Evolutionary conservation across 2,888 invertebrate species (phyloP).

Genomic region (Andrena dorsata): DNA sequence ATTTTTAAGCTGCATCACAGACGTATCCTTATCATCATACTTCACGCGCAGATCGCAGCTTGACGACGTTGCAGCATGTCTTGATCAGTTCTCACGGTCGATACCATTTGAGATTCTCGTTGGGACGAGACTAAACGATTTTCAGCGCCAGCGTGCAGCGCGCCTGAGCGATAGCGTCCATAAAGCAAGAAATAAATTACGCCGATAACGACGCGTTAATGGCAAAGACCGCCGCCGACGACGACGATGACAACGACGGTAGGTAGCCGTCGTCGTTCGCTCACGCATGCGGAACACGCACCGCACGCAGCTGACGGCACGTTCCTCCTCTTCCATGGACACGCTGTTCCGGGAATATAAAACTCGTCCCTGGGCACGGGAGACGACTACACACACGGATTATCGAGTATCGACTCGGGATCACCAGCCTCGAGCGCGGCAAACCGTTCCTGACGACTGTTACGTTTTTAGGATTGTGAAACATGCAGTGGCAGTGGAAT

Average conservation of each 20-base stretch:
- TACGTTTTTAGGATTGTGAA: conserved; percentile 14
- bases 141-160: conserved; percentile 11
- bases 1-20: not conserved
- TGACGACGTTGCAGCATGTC: not conserved
- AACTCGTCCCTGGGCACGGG: conserved; percentile 37
- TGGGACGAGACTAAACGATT: conserved; percentile 26
- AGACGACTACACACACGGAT: conserved; percentile 35
- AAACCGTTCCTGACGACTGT: conserved; percentile 19
- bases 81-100: not conserved
- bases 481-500: not conserved
- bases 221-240: conserved; percentile 59
- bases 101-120: conserved; percentile 14
- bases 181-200: conserved; percentile 41
- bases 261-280: conserved; percentile 51
- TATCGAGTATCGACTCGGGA: conserved; percentile 46
- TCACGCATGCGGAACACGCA: conserved; percentile 73
- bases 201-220: conserved; percentile 75
- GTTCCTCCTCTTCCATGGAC: conserved; percentile 62
- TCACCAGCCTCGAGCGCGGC: conserved; percentile 21
- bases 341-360: conserved; percentile 64
- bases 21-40: not conserved
- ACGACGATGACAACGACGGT: conserved; percentile 40
- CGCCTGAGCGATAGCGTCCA: conserved; percentile 47
- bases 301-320: conserved; percentile 61
- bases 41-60: not conserved